Percentiles rank a stretch among this genome's conserved stretches.
phyloP scores from a whole-genome alignment of 2,888 invertebrate genomes.

The Habrosyne pyritoides region DNA sequence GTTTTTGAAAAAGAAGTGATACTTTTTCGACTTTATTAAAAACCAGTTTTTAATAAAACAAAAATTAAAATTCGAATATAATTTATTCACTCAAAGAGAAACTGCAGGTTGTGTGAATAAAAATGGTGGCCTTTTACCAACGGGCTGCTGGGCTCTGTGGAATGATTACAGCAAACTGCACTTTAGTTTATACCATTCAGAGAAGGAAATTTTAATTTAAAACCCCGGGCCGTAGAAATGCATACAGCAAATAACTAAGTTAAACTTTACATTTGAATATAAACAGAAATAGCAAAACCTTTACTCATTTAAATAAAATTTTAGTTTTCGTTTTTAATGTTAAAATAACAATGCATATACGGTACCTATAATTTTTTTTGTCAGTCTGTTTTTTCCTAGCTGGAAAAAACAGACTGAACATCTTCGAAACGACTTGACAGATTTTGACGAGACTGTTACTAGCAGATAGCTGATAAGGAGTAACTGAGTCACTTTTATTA shows the following conservation, averaged over 20 bases:
- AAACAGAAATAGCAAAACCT: too few species aligned
- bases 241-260: constrained; percentile 22
- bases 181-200: constrained; percentile 34
- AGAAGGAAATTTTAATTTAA: constrained; percentile 40
- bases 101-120: constrained; percentile 14
- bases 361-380: too few species aligned
- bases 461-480: too few species aligned
- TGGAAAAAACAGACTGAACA: too few species aligned
- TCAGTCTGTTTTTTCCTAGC: too few species aligned
- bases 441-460: too few species aligned
- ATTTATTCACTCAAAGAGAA: not conserved
- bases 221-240: constrained; percentile 24
- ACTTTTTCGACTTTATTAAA: not conserved
- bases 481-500: too few species aligned
- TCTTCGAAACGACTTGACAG: too few species aligned
- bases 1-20: not conserved
- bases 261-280: constrained; percentile 7
- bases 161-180: constrained; percentile 45
- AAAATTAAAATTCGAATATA: not conserved
- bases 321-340: too few species aligned
- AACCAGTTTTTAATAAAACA: not conserved
- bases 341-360: too few species aligned
- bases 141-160: constrained; percentile 32
- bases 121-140: constrained; percentile 29
- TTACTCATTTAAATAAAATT: too few species aligned